Evolutionary conservation across 2,113 vertebrate species (phyloP).

Genomic region (Grammatotria lemairii): DNA sequence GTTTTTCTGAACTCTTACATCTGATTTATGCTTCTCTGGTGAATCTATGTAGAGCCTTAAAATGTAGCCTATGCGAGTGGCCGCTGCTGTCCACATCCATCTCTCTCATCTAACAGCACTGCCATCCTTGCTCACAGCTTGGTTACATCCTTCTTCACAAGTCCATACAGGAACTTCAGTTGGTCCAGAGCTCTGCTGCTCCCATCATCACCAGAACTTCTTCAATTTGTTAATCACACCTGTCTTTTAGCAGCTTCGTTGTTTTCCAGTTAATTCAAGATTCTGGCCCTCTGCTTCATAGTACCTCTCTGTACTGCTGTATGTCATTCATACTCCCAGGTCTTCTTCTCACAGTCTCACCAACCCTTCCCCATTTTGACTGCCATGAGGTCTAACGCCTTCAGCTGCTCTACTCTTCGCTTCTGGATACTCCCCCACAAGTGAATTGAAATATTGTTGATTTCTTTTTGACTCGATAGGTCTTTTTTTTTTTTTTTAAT

Average conservation of each 20-base stretch:
- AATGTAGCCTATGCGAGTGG: neutral
- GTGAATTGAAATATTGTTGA: neutral
- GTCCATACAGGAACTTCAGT: neutral
- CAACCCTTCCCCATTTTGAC: neutral
- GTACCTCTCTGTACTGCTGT: neutral
- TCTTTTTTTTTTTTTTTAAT: accelerated
- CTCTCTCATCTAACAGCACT: neutral
- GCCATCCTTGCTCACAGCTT: neutral
- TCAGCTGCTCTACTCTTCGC: neutral
- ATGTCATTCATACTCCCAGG: neutral
- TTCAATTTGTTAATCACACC: neutral
- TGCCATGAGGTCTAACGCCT: neutral
- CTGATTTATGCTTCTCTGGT: neutral
- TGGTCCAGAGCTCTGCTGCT: neutral
- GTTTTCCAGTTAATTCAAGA: neutral
- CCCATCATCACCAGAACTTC: neutral
- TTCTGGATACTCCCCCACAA: neutral
- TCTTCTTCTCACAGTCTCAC: neutral
- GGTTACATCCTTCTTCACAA: neutral
- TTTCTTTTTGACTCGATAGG: neutral
- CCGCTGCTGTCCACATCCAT: accelerated
- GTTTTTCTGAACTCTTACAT: neutral
- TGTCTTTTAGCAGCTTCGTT: neutral
- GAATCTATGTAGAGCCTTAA: neutral
- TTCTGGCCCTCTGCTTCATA: neutral